Conservation (phyloP, 2,113 vertebrate genomes). For the Garra rufa region DNA sequence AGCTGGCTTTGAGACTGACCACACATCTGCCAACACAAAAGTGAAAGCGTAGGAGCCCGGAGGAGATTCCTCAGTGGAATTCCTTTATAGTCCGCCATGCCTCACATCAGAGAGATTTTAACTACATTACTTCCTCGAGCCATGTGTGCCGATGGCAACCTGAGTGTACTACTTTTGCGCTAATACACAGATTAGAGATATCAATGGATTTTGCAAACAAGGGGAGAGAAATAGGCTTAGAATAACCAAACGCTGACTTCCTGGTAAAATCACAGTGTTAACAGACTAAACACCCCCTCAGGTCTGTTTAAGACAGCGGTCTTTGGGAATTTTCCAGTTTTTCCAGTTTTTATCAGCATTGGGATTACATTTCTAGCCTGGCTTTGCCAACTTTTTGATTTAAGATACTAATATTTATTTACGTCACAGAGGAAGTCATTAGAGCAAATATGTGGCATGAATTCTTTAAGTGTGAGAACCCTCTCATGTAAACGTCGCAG, state of each 20-base stretch:
- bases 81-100: neutral
- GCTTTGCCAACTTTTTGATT: conserved; percentile 18
- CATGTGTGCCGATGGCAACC: conserved; percentile 22
- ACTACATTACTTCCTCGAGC: conserved; percentile 10
- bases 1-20: conserved; percentile 19
- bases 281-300: conserved; percentile 5
- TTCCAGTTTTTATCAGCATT: conserved; percentile 5
- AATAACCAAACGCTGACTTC: neutral
- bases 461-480: neutral
- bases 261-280: conserved; percentile 17
- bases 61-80: conserved; percentile 6
- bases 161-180: neutral
- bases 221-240: neutral
- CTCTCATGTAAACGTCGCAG: neutral
- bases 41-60: neutral
- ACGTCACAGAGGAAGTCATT: conserved; percentile 22
- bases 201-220: conserved; percentile 23
- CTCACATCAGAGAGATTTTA: conserved; percentile 20
- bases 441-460: neutral
- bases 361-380: neutral
- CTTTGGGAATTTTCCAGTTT: neutral
- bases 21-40: conserved; percentile 3
- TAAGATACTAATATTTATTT: neutral
- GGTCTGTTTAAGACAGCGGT: neutral
- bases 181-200: conserved; percentile 17